Percentiles rank a stretch among this genome's conserved stretches.
These are phyloP conservation scores for Drosophila nikananu DNA, from an alignment of 1,140 invertebrate genomes.

Conservation along the genomic window DNA sequence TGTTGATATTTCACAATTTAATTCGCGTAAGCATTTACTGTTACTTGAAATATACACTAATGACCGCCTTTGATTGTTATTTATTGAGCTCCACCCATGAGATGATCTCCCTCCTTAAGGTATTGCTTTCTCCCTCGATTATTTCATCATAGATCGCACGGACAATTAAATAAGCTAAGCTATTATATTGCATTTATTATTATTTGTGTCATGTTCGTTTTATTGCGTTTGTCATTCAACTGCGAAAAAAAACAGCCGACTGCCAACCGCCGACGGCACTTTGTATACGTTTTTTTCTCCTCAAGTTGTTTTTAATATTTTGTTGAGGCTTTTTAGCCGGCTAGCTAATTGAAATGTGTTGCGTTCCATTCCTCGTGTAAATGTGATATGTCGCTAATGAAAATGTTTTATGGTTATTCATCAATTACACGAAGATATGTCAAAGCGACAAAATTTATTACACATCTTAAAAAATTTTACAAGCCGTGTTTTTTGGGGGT, in stretches of 20 bases:
- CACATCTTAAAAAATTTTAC: constrained; percentile 18
- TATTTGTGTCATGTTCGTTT: constrained; percentile 20
- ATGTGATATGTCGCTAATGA: constrained; percentile 25
- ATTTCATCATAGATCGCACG: constrained; percentile 8
- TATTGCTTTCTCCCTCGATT: constrained; percentile 21
- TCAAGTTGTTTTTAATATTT: constrained; percentile 21
- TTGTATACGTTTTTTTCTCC: constrained; percentile 1
- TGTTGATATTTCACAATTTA: constrained; percentile 10
- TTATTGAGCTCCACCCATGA: constrained; percentile 18
- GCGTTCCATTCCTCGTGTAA: constrained; percentile 1
- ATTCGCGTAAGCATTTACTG: constrained; percentile 10
- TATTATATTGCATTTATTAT: constrained; percentile 26
- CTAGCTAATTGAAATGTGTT: constrained; percentile 24
- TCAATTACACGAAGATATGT: constrained; percentile 20
- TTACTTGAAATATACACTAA: constrained; percentile 12
- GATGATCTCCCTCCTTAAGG: constrained; percentile 11
- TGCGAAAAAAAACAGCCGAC: constrained; percentile 7
- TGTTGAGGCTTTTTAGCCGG: constrained; percentile 12
- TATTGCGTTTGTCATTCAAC: constrained; percentile 20
- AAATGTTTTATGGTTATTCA: constrained; percentile 32
- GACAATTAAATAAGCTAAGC: constrained; percentile 26
- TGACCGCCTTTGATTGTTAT: constrained; percentile 27
- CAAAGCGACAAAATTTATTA: constrained; percentile 7
- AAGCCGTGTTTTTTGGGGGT: background rate
- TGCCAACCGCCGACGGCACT: constrained; percentile 8